Evolutionary conservation across 2,113 vertebrate species (phyloP).

Genomic region (Misgurnus anguillicaudatus): DNA sequence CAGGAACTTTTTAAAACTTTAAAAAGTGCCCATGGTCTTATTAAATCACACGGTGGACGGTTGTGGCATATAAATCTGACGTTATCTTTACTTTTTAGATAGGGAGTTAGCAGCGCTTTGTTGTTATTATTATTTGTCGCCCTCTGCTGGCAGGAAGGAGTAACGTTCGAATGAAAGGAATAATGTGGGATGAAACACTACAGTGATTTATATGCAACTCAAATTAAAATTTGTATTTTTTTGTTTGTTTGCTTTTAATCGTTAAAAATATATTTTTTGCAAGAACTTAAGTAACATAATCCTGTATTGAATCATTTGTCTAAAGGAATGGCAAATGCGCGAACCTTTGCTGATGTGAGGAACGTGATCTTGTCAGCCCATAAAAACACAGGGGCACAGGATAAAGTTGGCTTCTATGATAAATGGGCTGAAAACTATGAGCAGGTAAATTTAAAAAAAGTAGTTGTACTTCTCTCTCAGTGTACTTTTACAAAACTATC

Average conservation of each 20-base stretch:
- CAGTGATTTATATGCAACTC: not conserved
- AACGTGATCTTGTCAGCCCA: constrained; percentile 63
- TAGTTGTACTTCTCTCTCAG: not conserved
- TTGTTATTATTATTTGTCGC: constrained; percentile 12
- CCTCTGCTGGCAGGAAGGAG: not conserved
- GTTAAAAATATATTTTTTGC: not conserved
- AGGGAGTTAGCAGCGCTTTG: constrained; percentile 19
- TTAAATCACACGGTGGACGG: not conserved
- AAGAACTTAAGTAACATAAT: too few species aligned
- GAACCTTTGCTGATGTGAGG: constrained; percentile 67
- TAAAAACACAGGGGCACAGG: constrained; percentile 40
- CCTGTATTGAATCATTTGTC: not conserved
- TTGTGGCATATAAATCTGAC: not conserved
- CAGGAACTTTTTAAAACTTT: not conserved
- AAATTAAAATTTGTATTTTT: not conserved
- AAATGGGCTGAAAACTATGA: constrained; percentile 75
- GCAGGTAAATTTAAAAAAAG: constrained; percentile 58
- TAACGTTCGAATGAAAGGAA: too few species aligned
- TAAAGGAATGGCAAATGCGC: constrained; percentile 62
- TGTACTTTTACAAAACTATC: not conserved
- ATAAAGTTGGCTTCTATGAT: constrained; percentile 73
- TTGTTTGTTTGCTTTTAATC: not conserved
- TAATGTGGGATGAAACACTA: not conserved
- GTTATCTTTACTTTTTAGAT: not conserved
- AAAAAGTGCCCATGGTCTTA: constrained; percentile 3